Conservation (phyloP, 1,140 invertebrate genomes). For the Diabrotica virgifera region DNA sequence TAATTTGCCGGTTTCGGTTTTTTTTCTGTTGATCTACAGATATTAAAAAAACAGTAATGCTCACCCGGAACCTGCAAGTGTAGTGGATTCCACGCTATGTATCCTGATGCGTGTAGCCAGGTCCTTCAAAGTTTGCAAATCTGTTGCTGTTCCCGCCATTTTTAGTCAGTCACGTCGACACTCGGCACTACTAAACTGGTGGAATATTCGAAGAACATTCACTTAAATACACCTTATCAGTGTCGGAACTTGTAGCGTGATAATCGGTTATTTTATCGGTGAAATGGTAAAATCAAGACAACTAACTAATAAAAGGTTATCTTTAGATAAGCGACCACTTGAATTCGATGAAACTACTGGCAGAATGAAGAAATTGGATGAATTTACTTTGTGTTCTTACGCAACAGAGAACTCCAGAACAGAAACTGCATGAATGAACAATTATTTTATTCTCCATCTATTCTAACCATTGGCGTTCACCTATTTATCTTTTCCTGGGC, state of each 20-base stretch:
- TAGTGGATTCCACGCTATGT: constrained; percentile 70
- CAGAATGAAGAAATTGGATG: too few relatives aligned
- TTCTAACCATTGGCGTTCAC: too few relatives aligned
- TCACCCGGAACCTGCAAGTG: constrained; percentile 45
- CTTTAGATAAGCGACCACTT: too few relatives aligned
- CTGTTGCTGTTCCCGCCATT: constrained; percentile 30
- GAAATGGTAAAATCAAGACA: too few relatives aligned
- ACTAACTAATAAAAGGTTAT: too few relatives aligned
- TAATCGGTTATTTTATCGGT: too few relatives aligned
- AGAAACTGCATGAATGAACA: too few relatives aligned
- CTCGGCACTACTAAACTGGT: constrained; percentile 2
- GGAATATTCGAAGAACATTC: neutral
- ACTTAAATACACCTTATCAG: constrained; percentile 10
- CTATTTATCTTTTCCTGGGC: too few relatives aligned
- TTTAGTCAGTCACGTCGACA: neutral
- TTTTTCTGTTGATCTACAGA: neutral
- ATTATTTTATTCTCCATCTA: too few relatives aligned
- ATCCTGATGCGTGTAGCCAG: constrained; percentile 32
- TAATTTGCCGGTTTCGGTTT: neutral
- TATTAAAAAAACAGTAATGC: neutral
- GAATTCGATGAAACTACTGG: too few relatives aligned
- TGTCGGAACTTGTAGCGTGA: neutral
- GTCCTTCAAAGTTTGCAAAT: constrained; percentile 28
- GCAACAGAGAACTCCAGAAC: too few relatives aligned
- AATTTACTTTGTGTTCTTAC: too few relatives aligned